Percentiles rank a stretch among this genome's conserved stretches.
Conservation (phyloP, 2,888 invertebrate species). For the Macaria notata region DNA sequence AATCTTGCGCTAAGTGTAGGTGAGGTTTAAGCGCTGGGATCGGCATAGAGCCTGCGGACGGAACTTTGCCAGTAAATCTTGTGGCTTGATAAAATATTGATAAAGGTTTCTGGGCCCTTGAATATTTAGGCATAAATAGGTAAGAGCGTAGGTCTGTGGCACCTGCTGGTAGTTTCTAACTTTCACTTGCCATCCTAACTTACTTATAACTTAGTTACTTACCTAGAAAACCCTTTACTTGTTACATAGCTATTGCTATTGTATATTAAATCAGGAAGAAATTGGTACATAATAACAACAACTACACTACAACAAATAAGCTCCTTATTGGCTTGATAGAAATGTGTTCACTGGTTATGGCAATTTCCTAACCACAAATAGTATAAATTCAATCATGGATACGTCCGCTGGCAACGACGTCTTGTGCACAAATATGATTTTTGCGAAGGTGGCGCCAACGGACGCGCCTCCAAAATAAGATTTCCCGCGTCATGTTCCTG, state of each 20-base stretch:
- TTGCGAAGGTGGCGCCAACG: slow-evolving; percentile 32
- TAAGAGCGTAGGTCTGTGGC: no score
- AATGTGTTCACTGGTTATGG: no score
- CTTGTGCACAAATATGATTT: slow-evolving; percentile 39
- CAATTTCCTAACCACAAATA: background rate
- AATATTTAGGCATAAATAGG: slow-evolving; percentile 6
- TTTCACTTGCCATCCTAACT: no score
- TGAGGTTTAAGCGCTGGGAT: background rate
- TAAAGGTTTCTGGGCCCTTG: slow-evolving; percentile 9
- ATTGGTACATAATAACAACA: no score
- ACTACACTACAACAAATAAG: no score
- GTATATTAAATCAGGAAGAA: no score
- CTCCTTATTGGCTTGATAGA: no score
- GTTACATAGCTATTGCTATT: no score
- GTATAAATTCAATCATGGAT: background rate
- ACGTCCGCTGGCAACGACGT: slow-evolving; percentile 14
- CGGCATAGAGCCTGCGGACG: background rate
- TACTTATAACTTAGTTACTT: no score
- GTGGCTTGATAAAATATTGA: slow-evolving; percentile 8
- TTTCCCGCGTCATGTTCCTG: slow-evolving; percentile 33
- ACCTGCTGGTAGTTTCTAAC: no score
- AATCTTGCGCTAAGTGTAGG: slow-evolving; percentile 2
- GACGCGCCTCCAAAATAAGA: slow-evolving; percentile 34
- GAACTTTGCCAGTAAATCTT: background rate
- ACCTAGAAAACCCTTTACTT: no score